A percentile compares a stretch with the other conserved stretches of the same genome.
These are phyloP conservation scores for Acleris sparsana DNA, from an alignment of 2,888 invertebrate species.

Conservation along the genomic window DNA sequence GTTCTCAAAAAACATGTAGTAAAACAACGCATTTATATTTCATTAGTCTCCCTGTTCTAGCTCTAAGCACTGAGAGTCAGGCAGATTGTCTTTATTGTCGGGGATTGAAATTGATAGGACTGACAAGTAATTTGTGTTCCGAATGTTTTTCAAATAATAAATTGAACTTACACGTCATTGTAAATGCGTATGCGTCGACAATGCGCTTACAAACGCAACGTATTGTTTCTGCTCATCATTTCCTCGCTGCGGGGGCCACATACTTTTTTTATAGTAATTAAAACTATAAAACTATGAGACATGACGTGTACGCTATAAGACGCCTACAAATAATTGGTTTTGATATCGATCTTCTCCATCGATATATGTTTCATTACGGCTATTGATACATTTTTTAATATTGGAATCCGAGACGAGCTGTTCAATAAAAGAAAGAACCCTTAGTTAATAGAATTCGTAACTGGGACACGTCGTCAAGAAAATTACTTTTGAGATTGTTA, in stretches of 20 bases:
- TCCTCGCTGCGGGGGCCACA: constrained; percentile 67
- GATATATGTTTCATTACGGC: constrained; percentile 40
- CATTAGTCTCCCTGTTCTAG: no score
- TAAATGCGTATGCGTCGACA: background rate
- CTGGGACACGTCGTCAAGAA: no score
- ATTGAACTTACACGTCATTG: no score
- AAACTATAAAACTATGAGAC: constrained; percentile 64
- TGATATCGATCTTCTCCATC: constrained; percentile 54
- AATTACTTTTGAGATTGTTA: no score
- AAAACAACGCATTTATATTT: no score
- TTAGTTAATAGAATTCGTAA: constrained; percentile 10
- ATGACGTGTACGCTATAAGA: constrained; percentile 48
- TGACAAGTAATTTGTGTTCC: no score
- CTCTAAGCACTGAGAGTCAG: no score
- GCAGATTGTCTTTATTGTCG: no score
- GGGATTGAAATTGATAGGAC: no score
- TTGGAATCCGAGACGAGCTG: constrained; percentile 1
- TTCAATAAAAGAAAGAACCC: background rate
- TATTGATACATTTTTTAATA: constrained; percentile 30
- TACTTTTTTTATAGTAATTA: constrained; percentile 73
- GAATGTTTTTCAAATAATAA: no score
- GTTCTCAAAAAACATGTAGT: no score
- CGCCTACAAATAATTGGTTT: constrained; percentile 61
- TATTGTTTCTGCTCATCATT: constrained; percentile 66
- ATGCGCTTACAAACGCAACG: constrained; percentile 23